Conservation (phyloP, 2,113 vertebrate genomes). For the Galbula dea region DNA sequence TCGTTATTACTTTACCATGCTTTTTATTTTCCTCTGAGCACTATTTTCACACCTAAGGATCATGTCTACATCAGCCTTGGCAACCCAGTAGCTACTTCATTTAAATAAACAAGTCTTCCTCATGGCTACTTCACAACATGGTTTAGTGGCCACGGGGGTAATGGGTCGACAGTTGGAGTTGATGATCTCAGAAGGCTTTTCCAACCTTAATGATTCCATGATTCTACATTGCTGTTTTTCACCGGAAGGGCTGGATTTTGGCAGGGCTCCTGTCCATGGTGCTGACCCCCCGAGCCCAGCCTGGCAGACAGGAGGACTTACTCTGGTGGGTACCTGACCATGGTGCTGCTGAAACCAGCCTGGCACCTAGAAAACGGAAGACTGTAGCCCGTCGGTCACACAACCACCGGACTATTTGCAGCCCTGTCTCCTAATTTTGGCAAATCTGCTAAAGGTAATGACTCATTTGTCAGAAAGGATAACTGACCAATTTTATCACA, state of each 20-base stretch:
- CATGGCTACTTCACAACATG: too few species aligned
- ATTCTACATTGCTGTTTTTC: too few species aligned
- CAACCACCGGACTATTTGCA: background rate
- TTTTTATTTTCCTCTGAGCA: too few species aligned
- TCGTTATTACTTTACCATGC: too few species aligned
- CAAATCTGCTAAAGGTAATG: background rate
- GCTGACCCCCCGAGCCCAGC: background rate
- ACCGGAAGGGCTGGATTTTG: fast-evolving
- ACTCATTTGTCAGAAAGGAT: background rate
- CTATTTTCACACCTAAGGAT: too few species aligned
- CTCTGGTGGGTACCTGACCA: background rate
- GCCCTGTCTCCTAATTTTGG: background rate
- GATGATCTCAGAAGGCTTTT: too few species aligned
- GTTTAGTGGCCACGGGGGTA: too few species aligned
- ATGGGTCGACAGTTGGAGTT: too few species aligned
- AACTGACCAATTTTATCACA: background rate
- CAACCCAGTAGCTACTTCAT: background rate
- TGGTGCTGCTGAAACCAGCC: background rate
- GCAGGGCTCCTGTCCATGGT: background rate
- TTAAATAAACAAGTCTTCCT: background rate
- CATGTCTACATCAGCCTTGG: fast-evolving
- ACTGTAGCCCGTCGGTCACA: fast-evolving
- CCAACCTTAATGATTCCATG: background rate
- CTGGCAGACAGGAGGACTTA: fast-evolving
- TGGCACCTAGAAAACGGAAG: fast-evolving